Evolutionary conservation across 2,113 vertebrate genomes (phyloP).

Genomic region (Ceratotherium simum): DNA sequence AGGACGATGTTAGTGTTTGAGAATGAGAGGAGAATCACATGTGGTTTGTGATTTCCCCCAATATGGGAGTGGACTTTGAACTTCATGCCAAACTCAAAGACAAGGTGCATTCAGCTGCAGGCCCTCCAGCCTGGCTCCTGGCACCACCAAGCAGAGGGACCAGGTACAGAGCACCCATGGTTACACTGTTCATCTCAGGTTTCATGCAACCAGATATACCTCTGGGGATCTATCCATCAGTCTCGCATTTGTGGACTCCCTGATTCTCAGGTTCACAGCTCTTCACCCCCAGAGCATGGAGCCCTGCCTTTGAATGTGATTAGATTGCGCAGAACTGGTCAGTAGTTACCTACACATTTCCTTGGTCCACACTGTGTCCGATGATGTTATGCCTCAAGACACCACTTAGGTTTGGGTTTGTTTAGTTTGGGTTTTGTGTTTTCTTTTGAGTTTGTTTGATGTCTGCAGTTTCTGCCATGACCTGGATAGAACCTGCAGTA

Average conservation of each 20-base stretch:
- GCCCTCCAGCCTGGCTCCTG: background rate
- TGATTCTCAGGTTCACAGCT: background rate
- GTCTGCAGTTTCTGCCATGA: background rate
- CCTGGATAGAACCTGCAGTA: rapidly evolving
- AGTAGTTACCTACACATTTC: background rate
- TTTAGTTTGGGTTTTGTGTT: background rate
- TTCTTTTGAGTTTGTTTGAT: background rate
- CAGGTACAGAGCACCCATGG: rapidly evolving
- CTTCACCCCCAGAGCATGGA: background rate
- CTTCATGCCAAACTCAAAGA: background rate
- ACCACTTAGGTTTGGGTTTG: background rate
- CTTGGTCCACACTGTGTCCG: background rate
- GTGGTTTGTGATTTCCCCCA: background rate
- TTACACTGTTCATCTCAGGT: conserved; percentile 66
- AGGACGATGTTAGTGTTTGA: background rate
- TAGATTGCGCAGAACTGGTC: background rate
- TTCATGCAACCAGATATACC: conserved; percentile 63
- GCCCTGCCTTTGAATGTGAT: background rate
- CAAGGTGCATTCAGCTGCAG: background rate
- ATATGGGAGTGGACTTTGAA: background rate
- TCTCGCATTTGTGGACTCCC: background rate
- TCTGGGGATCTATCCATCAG: background rate
- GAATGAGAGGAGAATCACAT: background rate
- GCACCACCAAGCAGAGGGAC: background rate
- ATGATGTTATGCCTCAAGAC: background rate